Conservation (phyloP, 1,140 invertebrate genomes). For the Ruditapes philippinarum region DNA sequence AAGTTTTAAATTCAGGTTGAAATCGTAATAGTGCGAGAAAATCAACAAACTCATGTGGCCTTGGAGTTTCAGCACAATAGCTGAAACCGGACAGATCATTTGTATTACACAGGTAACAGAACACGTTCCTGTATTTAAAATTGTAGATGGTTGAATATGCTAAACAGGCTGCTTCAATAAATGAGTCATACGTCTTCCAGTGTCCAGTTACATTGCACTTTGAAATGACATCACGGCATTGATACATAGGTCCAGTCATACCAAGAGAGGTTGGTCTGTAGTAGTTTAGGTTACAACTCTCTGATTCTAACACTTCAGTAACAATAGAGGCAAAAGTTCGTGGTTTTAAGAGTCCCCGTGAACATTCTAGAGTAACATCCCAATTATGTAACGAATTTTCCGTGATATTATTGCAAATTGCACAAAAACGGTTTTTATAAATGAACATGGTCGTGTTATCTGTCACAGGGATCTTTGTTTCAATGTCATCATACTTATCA, state of each 20-base stretch:
- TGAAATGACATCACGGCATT: neutral
- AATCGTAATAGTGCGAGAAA: neutral
- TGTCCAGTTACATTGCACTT: constrained; percentile 2
- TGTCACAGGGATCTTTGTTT: neutral
- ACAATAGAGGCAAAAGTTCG: neutral
- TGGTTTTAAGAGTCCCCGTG: neutral
- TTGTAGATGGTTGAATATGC: neutral
- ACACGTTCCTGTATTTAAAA: constrained; percentile 9
- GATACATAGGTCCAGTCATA: neutral
- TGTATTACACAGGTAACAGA: constrained; percentile 19
- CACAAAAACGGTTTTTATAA: constrained; percentile 10
- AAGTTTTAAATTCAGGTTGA: neutral
- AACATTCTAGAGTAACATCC: neutral
- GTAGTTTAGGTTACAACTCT: constrained; percentile 6
- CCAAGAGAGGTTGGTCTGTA: neutral
- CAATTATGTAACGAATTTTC: neutral
- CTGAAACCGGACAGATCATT: neutral
- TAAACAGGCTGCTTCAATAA: neutral
- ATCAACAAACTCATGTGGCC: neutral
- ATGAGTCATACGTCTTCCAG: neutral
- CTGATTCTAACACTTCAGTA: neutral
- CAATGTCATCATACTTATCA: neutral
- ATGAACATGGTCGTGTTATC: neutral
- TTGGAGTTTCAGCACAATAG: neutral
- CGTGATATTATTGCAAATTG: neutral